Evolutionary conservation across 2,113 vertebrate genomes (phyloP), one percentile per base, ranked within the genome.

Genomic region (Sprattus sprattus): DNA sequence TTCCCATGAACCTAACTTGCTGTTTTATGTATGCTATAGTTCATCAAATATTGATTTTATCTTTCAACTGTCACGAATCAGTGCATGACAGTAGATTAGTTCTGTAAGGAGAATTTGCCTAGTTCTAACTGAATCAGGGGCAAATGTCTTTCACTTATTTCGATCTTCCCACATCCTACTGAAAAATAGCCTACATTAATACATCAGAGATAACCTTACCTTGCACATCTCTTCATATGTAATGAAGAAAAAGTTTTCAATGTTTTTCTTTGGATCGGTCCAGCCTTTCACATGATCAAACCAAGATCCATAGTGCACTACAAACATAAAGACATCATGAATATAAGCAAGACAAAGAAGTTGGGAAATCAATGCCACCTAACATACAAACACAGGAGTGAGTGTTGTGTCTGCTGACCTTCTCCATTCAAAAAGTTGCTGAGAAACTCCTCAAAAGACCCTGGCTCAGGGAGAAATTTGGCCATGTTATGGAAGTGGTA

Each of bases 281-380:
- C 97, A 98, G 84, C 92, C 96, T 84, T 95, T 96, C 83, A 97
- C 7, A 0, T 98, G 97, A 32, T 97, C 94, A 83, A 98, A 98
- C 96, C 97, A 98, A 83, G 95, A 97, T 15, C 97, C 96, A 0
- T 92, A 97, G 81, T 92, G 87, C 89, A 97, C 97, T 97, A 84
- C 44, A 16, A 0, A 0, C 28, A 20, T 25, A 7, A 6, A 45
- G 9, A 84, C 32, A 85, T 82, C 44, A 18, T n/a, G n/a, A 28
- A 82, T 39, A 28, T 18, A 64, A 46, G 11, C 16, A 18, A n/a
- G 9, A 2, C 0, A 45, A 25, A 64, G 47, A 28, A 44, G 10
- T 45, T 2, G 13, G 22, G 20, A 80, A 57, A 2, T 28, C 1
- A 57, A 32, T 22, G 28, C 44, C 32, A n/a, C 11, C 8, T 18